Conservation (phyloP, 2,113 vertebrate species). For the Otocyon megalotis region DNA sequence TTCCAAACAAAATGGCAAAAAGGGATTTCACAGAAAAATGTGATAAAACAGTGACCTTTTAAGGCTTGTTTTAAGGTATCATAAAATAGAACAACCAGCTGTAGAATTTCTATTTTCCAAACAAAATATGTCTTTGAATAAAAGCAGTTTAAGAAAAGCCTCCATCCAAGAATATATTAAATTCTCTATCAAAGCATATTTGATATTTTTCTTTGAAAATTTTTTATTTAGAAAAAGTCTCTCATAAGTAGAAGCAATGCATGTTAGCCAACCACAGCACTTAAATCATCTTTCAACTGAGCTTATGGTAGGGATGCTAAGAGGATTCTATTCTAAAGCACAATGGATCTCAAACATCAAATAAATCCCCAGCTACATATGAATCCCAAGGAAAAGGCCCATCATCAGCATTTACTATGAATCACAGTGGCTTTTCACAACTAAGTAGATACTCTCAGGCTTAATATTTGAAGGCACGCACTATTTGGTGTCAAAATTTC, state of each 20-base stretch:
- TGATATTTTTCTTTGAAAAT: constrained; percentile 45
- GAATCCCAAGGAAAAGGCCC: background rate
- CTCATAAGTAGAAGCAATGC: background rate
- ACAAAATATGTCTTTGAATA: constrained; percentile 21
- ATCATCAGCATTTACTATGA: background rate
- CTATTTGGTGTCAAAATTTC: background rate
- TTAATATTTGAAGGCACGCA: background rate
- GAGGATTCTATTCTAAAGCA: constrained; percentile 54
- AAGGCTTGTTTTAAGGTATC: constrained; percentile 13
- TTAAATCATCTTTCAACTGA: constrained; percentile 44
- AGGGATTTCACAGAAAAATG: background rate
- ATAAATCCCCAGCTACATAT: constrained; percentile 12
- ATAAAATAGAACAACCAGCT: background rate
- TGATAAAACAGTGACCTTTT: background rate
- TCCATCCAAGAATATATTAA: background rate
- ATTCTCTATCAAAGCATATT: constrained; percentile 17
- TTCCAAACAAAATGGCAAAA: constrained; percentile 20
- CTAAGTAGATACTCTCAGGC: background rate
- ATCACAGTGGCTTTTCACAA: background rate
- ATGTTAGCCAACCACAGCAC: background rate
- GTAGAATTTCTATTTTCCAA: constrained; percentile 20
- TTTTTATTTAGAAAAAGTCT: background rate
- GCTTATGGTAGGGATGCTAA: background rate
- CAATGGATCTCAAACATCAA: constrained; percentile 41
- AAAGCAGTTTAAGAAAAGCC: constrained; percentile 30